Base-by-base conservation (phyloP, 2,797 vertebrate genomes). In the Halcyon leucocephala region DNA sequence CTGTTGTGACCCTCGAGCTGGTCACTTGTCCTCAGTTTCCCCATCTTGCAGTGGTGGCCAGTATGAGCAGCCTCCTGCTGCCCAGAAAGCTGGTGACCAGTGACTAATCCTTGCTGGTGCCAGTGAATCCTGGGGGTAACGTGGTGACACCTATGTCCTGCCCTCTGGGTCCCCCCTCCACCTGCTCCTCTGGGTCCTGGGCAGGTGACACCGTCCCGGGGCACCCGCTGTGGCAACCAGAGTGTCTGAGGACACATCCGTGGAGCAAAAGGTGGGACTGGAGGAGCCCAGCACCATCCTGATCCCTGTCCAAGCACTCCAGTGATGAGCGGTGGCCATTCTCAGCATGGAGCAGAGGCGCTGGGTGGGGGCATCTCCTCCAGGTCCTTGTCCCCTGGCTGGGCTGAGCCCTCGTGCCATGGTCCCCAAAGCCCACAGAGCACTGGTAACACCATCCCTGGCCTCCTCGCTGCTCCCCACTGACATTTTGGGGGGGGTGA, bases 41-140 rank as follows among this genome's bases (percentile, higher is more conserved):
- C 72, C 3, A 0, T 41, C 17, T 1, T 1, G 8, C 4, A 0
- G 28, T 2, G 16, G 49, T 2, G 37, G 44, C 25, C 2, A 0
- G 26, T 25, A 16, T 2, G 3, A 66, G 39, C 54, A 41, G 13
- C 67, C 24, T 20, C n/a, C n/a, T 2, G 61, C 54, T 9, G 0
- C 42, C 61, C 2, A 3, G 25, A 22, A 28, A 24, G 10, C 41
- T 3, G 6, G 39, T 7, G 66, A 29, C 70, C 2, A 2, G 60
- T 1, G 7, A 8, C 33, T 41, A 12, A 42, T 37, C 62, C 33
- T 26, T 2, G 0, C 10, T 5, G 1, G 61, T 28, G 54, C 24
- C 2, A 2, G n/a, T 22, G 41, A 54, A 70, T 7, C 28, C 7
- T 6, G 37, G 31, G 72, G 22, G 6, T 39, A 10, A 18, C 0